Evolutionary conservation across 2,888 invertebrate species (phyloP), one percentile per base, ranked within the genome.

Genomic region (Mallateleia sp.): DNA sequence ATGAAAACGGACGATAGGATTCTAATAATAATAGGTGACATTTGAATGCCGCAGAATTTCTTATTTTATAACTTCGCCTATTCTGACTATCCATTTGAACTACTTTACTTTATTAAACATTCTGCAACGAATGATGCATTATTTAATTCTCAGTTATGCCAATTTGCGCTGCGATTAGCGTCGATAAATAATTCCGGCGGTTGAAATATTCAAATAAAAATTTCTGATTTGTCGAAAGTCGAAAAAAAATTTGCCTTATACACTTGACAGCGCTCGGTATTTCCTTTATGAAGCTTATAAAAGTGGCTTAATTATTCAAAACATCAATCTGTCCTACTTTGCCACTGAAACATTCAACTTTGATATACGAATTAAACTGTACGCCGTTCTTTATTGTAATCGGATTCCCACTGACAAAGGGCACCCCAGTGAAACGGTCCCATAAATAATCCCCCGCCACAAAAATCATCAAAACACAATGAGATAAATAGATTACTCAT

Each of bases 301-400:
- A 72, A 60, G 60, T 47, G 14, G 20, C 47, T 75, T 77, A 77
- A 77, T 77, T 77, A 77, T 66, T 77, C 77, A 66, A 77, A 77
- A 66, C 66, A 66, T 66, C 24, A 77, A 66, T 77, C 56, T 20
- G 66, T 45, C 56, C 77, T 47, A 77, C 66, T 75, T 75, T 54
- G 32, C 52, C 20, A 25, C 15, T 22, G 56, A 66, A 77, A 56
- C 66, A 45, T 66, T 56, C 47, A 28, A 34, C 62, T 77, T 54
- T 66, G 66, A 56, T 22, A 66, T 28, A 45, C 66, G 52, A 62
- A 79, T 79, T 52, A 71, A 79, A 62, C 34, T 28, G 50, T 38
- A 11, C 25, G 24, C 6, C 28, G 50, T 60, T 71, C 28, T 54
- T 62, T 28, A 79, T 71, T 62, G 62, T 79, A 62, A 79, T 69